phyloP scores from a whole-genome alignment of 2,113 vertebrate genomes.

The Actenoides lindsayi region DNA sequence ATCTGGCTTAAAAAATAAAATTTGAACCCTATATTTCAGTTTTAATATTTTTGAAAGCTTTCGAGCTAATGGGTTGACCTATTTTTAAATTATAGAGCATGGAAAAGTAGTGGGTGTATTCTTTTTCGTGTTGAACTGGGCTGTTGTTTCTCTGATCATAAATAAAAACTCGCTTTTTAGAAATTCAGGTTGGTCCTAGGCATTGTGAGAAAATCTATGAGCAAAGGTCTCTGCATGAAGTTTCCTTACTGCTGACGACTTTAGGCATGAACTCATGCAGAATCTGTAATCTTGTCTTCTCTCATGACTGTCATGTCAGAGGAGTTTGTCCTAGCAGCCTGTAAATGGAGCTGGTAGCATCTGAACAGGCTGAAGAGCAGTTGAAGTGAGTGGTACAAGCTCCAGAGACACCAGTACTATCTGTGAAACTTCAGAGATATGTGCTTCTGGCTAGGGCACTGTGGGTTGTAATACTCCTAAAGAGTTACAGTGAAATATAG shows the following conservation, averaged over 20 bases:
- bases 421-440: not conserved
- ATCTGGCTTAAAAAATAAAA: not conserved
- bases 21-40: not conserved
- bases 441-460: not conserved
- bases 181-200: not conserved
- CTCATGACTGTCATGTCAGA: not conserved
- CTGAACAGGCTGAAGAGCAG: not conserved
- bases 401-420: not conserved
- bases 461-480: not conserved
- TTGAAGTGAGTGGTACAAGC: not conserved
- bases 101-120: conserved; percentile 40
- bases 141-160: conserved; percentile 38
- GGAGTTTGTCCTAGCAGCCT: not conserved
- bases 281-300: not conserved
- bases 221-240: not conserved
- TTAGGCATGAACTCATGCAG: not conserved
- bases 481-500: not conserved
- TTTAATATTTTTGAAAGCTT: conserved; percentile 5
- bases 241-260: not conserved
- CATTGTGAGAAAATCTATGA: not conserved
- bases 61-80: not conserved
- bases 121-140: conserved; percentile 19
- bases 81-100: conserved; percentile 23
- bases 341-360: not conserved
- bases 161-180: not conserved